Conservation (phyloP, 2,113 vertebrate species). For the Pycnonotus jocosus region DNA sequence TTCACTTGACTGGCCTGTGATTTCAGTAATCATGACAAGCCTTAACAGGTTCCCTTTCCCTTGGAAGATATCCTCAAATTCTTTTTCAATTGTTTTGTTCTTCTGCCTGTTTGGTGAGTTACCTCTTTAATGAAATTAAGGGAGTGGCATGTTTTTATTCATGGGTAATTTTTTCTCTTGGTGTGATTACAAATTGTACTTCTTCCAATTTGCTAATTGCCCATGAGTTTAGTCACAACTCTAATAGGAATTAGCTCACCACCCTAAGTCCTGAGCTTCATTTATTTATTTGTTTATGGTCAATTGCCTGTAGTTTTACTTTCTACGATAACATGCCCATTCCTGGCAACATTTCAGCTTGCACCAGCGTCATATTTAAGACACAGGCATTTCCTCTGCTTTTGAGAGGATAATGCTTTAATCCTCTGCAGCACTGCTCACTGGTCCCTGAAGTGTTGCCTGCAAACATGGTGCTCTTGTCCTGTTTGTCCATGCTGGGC, state of each 20-base stretch:
- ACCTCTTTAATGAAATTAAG: slow-evolving; percentile 28
- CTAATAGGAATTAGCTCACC: neutral
- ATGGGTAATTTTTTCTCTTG: neutral
- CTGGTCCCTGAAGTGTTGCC: neutral
- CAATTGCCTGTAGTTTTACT: neutral
- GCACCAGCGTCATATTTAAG: neutral
- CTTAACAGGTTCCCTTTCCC: neutral
- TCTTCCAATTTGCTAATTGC: slow-evolving; percentile 17
- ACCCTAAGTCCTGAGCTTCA: neutral
- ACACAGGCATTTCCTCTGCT: neutral
- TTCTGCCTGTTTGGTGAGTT: slow-evolving; percentile 17
- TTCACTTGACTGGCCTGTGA: neutral
- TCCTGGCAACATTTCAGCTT: neutral
- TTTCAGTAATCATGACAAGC: neutral
- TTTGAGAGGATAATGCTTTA: neutral
- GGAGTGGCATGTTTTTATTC: slow-evolving; percentile 40
- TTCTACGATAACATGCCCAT: neutral
- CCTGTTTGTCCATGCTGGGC: neutral
- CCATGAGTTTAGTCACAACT: neutral
- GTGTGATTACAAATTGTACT: neutral
- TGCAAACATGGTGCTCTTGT: neutral
- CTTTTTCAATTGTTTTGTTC: slow-evolving; percentile 46
- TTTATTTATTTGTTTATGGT: neutral
- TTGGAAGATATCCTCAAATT: slow-evolving; percentile 1
- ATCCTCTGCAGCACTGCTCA: neutral